Evolutionary conservation across 1,140 invertebrate species (phyloP), one percentile per base, ranked within the genome.

Genomic region (Orius laevigatus): DNA sequence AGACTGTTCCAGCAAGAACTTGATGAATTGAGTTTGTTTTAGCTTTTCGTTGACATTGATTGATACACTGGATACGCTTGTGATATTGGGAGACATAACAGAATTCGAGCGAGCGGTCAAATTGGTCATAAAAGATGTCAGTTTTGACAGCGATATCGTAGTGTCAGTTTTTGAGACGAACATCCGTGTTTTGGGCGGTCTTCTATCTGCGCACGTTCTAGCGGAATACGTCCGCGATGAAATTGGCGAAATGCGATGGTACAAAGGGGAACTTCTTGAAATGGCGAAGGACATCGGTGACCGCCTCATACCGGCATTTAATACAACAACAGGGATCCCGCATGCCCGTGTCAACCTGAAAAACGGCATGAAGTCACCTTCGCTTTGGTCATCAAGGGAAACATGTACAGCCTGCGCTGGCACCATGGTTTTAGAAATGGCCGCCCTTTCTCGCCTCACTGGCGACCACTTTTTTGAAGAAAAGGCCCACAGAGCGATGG

Each of bases 111-210:
- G 76, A 59, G 90, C 89, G 36, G 80, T 95, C 1, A 79, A 81
- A 66, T 68, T 90, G 51, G 79, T 97, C 14, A 79, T 93, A 47
- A 72, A 70, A 53, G 79, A 90, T 66, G 84, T 96, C 10, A 76
- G 69, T 50, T 97, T 98, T 67, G 89, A 98, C 66, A 84, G 76
- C 55, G 90, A 98, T 69, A 76, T 98, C 49, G 78, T 94, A 52
- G 93, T 98, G 11, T 97, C 92, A 1, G 87, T 98, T 5, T 98
- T 98, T 69, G 94, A 98, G 69, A 96, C 92, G 9, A 98, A 98
- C 64, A 98, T 98, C 58, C 70, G 94, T 52, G 82, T 98, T 68
- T 69, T 98, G 19, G 94, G 94, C 2, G 92, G 92, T 35, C 67
- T 97, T 33, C 61, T 96, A 2, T 92, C 88, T 38, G 89, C 83